Base-by-base conservation (phyloP, 1,140 invertebrate species). In the Solen grandis region DNA sequence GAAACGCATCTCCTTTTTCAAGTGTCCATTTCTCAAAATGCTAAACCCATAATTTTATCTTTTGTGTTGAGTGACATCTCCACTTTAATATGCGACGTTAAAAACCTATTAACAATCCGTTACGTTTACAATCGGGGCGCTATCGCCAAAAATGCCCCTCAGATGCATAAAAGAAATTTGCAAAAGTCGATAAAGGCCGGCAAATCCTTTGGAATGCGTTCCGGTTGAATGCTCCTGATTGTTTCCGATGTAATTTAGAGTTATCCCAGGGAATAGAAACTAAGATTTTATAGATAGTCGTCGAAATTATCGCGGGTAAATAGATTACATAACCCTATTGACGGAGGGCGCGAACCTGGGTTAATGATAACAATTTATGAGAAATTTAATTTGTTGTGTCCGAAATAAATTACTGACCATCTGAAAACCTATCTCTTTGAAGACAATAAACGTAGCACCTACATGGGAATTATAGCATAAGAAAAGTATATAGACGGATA, bases 381-480 rank as follows among this genome's bases (percentile, higher is more conserved):
- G 54, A 59, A 78, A 68, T 78, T 69, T 78, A 66, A 78, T 78
- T 78, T 78, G 41, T 65, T 65, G 60, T 65, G 60, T 50, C 73
- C 73, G 69, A 68, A 36, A 35, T 31, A 69, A 78, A 78, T 78
- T 35, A 78, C 63, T 29, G 65, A 29, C 65, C 65, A 46, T 52
- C 52, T 41, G 25, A 59, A 78, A 60, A 66, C 22, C 33, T 19
- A 31, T 22, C 35, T 78, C 54, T 66, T 33, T 55, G 65, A 46
- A 78, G 65, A 78, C 75, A 78, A 78, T 78, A 78, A 78, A 76
- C 59, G 5, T 68, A 36, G 41, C 75, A 78, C 75, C 75, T 78
- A 78, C 65, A 78, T 78, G 75, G 22, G 54, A 78, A 78, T 78
- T 68, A 69, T 68, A 69, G 19, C 25, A 65, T 25, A 66, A 54